Base-by-base conservation (phyloP, 2,797 vertebrate species). In the Pangasius krempfi region DNA sequence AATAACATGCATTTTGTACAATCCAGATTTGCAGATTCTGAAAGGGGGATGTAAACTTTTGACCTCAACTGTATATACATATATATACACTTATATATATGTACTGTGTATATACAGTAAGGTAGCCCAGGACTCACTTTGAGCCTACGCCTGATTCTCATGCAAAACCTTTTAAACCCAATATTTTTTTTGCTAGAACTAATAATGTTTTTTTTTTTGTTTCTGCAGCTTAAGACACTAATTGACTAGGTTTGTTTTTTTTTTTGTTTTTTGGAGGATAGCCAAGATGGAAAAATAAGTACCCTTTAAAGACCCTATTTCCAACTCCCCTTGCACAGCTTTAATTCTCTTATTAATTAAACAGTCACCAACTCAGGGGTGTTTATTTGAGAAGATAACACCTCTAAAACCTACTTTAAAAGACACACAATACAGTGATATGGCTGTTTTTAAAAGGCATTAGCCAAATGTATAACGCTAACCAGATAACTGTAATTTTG, bases 311-410 rank as follows among this genome's bases (percentile, higher is more conserved):
- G 95, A 96, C 95, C 40, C 37, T 94, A 94, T 94, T 96, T 95
- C 95, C 75, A 86, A 68, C 94, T 94, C 95, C 93, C 94, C 95
- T 95, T 95, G 93, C 92, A 90, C 86, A 92, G 94, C 95, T 96
- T 96, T 95, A 96, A 96, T 95, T 95, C 94, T 94, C 94, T 95
- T 96, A 96, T 96, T 96, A 96, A 96, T 96, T 96, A 96, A 96
- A 97, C 95, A 96, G 96, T 96, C 95, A 95, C 95, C 94, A 96
- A 96, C 94, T 96, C 94, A 92, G 93, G 92, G 93, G 78, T 95
- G 95, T 95, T 95, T 96, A 94, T 95, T 95, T 95, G 94, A 96
- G 89, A 96, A 95, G 95, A 96, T 95, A 95, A 95, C 94, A 90
- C 92, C 94, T 92, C 92, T 93, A 95, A 94, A 95, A 95, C 94